Percentiles rank a stretch among this genome's conserved stretches.
Evolutionary conservation across 2,888 invertebrate species (phyloP).

Genomic region (Gibbula magus): DNA sequence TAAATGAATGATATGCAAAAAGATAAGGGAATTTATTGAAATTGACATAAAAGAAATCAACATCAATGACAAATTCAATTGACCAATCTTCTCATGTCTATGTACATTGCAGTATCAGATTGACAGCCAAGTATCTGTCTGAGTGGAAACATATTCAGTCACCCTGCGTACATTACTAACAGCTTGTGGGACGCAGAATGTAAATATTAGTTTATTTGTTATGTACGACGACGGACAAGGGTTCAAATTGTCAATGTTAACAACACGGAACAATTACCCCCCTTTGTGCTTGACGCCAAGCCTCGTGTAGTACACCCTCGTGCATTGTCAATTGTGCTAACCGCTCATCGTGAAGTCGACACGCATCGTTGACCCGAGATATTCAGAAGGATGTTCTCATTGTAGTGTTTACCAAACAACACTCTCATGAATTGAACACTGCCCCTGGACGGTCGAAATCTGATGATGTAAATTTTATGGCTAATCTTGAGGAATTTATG

Average conservation of each 20-base stretch:
- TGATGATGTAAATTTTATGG: conserved; percentile 2
- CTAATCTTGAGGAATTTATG: neutral
- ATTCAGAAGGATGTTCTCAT: neutral
- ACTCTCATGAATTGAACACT: neutral
- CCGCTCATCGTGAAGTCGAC: neutral
- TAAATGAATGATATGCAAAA: too few relatives aligned
- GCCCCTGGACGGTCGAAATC: neutral
- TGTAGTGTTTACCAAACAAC: neutral
- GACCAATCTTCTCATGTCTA: too few relatives aligned
- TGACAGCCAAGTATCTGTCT: too few relatives aligned
- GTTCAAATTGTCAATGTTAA: neutral
- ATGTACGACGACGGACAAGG: neutral
- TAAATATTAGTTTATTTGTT: conserved; percentile 10
- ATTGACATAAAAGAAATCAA: too few relatives aligned
- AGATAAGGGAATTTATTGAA: too few relatives aligned
- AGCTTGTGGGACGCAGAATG: neutral
- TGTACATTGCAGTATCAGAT: too few relatives aligned
- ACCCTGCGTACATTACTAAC: neutral
- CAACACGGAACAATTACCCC: neutral
- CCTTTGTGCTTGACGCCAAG: neutral
- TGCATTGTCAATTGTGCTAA: conserved; percentile 2
- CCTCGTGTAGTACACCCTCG: neutral
- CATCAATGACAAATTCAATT: too few relatives aligned
- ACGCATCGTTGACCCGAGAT: neutral
- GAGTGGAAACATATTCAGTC: neutral